phyloP scores from a whole-genome alignment of 2,113 vertebrate genomes.

The Lagopus muta region DNA sequence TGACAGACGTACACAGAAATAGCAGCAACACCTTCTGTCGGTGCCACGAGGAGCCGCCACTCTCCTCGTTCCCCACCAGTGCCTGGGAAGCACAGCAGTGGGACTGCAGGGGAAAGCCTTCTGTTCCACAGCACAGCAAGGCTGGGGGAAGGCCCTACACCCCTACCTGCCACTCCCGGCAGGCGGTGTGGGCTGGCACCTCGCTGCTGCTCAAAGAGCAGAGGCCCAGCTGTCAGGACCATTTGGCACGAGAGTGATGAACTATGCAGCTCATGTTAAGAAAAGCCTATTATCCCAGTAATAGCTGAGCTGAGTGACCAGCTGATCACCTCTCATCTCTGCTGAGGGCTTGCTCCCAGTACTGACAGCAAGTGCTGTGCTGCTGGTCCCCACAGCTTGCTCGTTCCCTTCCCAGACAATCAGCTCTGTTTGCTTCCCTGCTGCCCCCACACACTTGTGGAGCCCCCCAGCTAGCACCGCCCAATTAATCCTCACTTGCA shows the following conservation, averaged over 20 bases:
- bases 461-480: not conserved
- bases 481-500: slow-evolving; percentile 31
- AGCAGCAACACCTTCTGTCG: not conserved
- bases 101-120: slow-evolving; percentile 9
- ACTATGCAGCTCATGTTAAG: not conserved
- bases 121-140: not conserved
- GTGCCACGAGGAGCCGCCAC: not conserved
- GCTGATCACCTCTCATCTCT: not conserved
- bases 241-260: not conserved
- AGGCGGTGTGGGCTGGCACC: not conserved
- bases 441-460: not conserved
- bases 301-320: not conserved
- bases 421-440: not conserved
- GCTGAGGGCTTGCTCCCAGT: not conserved
- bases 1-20: not conserved
- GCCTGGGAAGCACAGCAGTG: not conserved
- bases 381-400: not conserved
- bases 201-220: not conserved
- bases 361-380: not conserved
- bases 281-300: not conserved
- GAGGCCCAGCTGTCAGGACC: not conserved
- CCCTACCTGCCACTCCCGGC: not conserved
- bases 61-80: not conserved
- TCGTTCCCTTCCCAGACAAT: not conserved
- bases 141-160: not conserved